These are phyloP conservation scores for Chrysolina haemoptera DNA, from an alignment of 2,888 invertebrate species.

Conservation along the genomic window DNA sequence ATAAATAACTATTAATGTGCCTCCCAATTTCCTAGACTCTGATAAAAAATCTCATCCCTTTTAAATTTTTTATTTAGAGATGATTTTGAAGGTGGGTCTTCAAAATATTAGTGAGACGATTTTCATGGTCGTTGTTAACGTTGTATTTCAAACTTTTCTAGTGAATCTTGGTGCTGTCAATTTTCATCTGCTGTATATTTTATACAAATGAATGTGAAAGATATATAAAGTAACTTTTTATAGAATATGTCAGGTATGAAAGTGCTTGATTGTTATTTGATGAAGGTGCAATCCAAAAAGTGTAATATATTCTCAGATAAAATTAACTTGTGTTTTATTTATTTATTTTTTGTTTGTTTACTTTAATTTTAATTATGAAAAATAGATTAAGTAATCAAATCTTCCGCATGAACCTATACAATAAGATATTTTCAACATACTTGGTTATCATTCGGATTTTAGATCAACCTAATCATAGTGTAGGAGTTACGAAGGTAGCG, in stretches of 20 bases:
- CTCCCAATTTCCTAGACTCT: no score
- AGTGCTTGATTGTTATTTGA: background rate
- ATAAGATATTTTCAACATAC: no score
- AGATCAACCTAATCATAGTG: no score
- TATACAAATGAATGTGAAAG: background rate
- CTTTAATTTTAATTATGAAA: slow-evolving; percentile 6
- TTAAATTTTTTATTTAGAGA: no score
- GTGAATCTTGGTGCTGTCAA: slow-evolving; percentile 1
- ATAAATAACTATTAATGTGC: no score
- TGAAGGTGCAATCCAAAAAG: background rate
- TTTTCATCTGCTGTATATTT: background rate
- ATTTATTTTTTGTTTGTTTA: background rate
- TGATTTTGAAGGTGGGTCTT: no score
- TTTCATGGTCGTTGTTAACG: background rate
- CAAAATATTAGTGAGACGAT: background rate
- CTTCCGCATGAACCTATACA: no score
- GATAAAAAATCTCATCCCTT: no score
- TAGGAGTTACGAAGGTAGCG: no score
- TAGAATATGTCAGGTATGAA: background rate
- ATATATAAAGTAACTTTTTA: background rate
- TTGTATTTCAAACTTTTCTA: background rate
- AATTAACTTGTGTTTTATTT: no score
- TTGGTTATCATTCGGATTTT: no score
- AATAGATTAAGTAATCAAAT: no score
- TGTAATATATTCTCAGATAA: slow-evolving; percentile 3